Conservation (phyloP, 2,797 vertebrate species). For the Sebastes iracundus region DNA sequence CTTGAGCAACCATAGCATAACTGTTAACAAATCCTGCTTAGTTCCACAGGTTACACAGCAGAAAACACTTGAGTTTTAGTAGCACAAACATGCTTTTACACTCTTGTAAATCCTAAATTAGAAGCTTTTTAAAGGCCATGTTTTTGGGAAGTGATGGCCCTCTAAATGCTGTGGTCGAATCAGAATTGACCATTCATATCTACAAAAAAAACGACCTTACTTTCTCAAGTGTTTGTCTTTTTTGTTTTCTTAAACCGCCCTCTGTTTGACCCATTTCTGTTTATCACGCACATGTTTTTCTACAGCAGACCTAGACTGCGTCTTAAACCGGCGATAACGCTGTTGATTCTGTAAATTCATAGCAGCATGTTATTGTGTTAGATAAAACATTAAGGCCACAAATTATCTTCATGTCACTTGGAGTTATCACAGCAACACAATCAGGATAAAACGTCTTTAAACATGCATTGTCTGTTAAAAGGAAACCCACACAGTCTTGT, state of each 20-base stretch:
- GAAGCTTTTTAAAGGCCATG: neutral
- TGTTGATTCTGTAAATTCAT: neutral
- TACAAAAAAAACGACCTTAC: neutral
- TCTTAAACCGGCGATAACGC: conserved; percentile 3
- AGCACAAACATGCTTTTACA: neutral
- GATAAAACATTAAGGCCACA: conserved; percentile 41
- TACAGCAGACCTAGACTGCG: neutral
- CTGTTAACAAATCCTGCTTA: conserved; percentile 36
- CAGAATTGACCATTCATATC: neutral
- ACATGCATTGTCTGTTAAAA: neutral
- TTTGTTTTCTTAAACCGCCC: neutral
- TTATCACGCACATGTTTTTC: neutral
- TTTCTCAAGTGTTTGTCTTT: neutral
- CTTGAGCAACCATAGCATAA: neutral
- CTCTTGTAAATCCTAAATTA: conserved; percentile 7
- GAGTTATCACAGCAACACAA: neutral
- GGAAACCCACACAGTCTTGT: neutral
- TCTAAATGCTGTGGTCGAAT: conserved; percentile 14
- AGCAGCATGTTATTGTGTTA: neutral
- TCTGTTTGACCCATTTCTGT: neutral
- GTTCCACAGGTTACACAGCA: conserved; percentile 16
- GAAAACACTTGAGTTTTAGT: neutral
- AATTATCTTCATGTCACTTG: conserved; percentile 1
- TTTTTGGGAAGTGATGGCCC: neutral
- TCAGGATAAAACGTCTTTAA: neutral